These are phyloP conservation scores for Resseliella maxima DNA, from an alignment of 2,888 invertebrate species.

Conservation along the genomic window DNA sequence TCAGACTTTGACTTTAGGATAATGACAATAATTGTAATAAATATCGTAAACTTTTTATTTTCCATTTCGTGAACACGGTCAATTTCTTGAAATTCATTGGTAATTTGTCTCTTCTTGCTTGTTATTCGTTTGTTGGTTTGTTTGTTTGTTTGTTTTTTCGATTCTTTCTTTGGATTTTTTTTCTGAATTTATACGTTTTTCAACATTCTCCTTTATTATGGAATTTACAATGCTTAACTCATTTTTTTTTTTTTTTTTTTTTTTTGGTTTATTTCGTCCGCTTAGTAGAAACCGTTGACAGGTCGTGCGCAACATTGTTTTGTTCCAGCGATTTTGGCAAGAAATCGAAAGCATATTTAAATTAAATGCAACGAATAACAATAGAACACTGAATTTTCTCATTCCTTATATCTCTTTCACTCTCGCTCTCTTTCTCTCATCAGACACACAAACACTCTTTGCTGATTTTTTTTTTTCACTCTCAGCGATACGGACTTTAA, in stretches of 20 bases:
- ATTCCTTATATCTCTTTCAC: no score
- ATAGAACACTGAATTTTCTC: not conserved
- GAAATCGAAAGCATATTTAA: not conserved
- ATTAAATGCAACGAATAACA: not conserved
- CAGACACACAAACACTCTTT: no score
- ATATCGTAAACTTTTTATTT: constrained; percentile 16
- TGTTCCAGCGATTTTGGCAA: not conserved
- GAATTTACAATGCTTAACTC: not conserved
- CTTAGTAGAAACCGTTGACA: not conserved
- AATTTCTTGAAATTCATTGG: not conserved
- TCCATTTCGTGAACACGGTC: constrained; percentile 20
- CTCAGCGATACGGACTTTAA: not conserved
- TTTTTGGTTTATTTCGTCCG: not conserved
- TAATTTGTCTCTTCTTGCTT: not conserved
- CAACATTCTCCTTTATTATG: not conserved
- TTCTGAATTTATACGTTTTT: not conserved
- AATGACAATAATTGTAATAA: constrained; percentile 23
- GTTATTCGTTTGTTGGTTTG: not conserved
- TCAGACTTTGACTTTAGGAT: not conserved
- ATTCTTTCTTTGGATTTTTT: not conserved
- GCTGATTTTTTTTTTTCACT: not conserved
- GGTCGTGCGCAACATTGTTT: not conserved
- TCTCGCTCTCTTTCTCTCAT: not conserved
- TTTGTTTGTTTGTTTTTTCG: not conserved
- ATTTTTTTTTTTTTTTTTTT: not conserved